A percentile compares a stretch with the other conserved stretches of the same genome.
Evolutionary conservation across 2,888 invertebrate species (phyloP).

Genomic region (Polia nebulosa): DNA sequence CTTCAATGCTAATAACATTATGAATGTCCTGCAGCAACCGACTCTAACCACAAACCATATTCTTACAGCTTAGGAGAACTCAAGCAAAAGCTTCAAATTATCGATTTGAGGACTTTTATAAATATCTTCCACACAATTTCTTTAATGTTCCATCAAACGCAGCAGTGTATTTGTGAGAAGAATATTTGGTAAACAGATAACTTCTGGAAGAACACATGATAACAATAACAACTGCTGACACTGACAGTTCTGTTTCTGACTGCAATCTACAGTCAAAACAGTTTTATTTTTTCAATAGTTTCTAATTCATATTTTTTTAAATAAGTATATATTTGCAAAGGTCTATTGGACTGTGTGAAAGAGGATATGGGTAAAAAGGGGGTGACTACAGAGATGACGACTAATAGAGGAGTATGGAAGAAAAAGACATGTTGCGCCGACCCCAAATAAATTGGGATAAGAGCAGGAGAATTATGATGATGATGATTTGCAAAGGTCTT

Average conservation of each 20-base stretch:
- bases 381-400: too few species aligned
- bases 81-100: neutral
- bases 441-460: too few species aligned
- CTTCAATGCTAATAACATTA: conserved; percentile 26
- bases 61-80: neutral
- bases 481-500: too few species aligned
- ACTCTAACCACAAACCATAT: neutral
- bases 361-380: too few species aligned
- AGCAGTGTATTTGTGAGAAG: neutral
- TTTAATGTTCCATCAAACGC: neutral
- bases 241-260: conserved; percentile 19
- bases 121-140: neutral
- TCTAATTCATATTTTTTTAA: too few species aligned
- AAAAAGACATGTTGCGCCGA: too few species aligned
- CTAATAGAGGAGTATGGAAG: too few species aligned
- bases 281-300: too few species aligned
- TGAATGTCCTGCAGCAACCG: neutral
- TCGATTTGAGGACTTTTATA: neutral
- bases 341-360: too few species aligned
- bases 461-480: too few species aligned
- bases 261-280: neutral
- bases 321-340: too few species aligned
- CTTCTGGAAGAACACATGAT: neutral
- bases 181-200: neutral
- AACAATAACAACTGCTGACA: conserved; percentile 13